Evolutionary conservation across 2,113 vertebrate genomes (phyloP).

Genomic region (Mirounga angustirostris): DNA sequence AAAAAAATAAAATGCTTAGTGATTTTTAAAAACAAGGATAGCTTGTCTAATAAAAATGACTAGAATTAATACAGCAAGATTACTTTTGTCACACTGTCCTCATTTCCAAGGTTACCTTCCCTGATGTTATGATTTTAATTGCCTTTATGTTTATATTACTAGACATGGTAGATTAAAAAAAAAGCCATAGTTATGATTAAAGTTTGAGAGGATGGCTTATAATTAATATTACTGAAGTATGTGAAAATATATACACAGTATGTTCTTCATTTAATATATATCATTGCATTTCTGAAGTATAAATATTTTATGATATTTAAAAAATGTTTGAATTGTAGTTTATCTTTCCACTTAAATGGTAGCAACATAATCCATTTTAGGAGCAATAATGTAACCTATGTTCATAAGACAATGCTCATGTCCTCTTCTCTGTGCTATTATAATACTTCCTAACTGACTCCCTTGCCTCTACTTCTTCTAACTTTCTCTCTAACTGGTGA

Average conservation of each 20-base stretch:
- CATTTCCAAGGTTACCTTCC: not conserved
- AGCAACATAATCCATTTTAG: not conserved
- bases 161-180: not conserved
- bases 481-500: not conserved
- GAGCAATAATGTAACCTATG: not conserved
- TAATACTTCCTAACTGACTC: not conserved
- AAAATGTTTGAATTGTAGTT: not conserved
- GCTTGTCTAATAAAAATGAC: conserved; percentile 46
- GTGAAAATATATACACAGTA: not conserved
- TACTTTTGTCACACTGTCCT: conserved; percentile 1
- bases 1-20: conserved; percentile 15
- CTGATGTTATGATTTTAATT: conserved; percentile 33
- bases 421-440: not conserved
- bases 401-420: not conserved
- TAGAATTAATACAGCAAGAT: conserved; percentile 26
- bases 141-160: conserved; percentile 34
- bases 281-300: not conserved
- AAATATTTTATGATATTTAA: not conserved
- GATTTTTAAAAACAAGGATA: not conserved
- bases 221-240: not conserved
- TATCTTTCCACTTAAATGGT: not conserved
- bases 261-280: not conserved
- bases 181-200: not conserved
- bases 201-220: not conserved
- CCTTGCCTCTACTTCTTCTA: not conserved